A percentile compares a stretch with the other conserved stretches of the same genome.
These are phyloP conservation scores for Drosophila watanabei DNA, from an alignment of 1,140 invertebrate species.

Conservation along the genomic window DNA sequence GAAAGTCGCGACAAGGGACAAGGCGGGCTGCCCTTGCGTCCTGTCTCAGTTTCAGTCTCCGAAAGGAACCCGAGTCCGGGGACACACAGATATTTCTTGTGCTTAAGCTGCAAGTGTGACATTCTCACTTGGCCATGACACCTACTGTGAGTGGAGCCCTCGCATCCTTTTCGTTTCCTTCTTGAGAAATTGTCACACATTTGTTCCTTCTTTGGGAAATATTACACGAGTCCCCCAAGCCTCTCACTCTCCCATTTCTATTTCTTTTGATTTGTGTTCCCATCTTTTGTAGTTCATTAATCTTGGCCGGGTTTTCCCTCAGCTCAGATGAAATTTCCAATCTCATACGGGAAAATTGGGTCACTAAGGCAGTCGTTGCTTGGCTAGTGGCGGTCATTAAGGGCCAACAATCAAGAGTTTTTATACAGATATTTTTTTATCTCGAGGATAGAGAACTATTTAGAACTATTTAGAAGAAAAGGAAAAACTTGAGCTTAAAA, in stretches of 20 bases:
- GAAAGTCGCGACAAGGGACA: conserved; percentile 30
- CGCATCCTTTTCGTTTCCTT: conserved; percentile 53
- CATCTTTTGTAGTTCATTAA: conserved; percentile 81
- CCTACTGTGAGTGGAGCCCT: conserved; percentile 39
- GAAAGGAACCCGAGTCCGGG: conserved; percentile 15
- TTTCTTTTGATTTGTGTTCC: conserved; percentile 77
- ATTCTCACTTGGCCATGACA: conserved; percentile 78
- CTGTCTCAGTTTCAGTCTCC: conserved; percentile 34
- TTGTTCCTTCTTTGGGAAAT: conserved; percentile 53
- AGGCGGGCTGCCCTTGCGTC: conserved; percentile 6
- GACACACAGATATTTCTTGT: conserved; percentile 45
- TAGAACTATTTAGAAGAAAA: too few relatives aligned
- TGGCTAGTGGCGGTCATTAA: conserved; percentile 41
- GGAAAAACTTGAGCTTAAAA: not conserved
- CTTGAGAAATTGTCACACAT: conserved; percentile 81
- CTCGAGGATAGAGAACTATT: conserved; percentile 9
- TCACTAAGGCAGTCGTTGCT: conserved; percentile 63
- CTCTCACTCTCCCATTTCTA: conserved; percentile 26
- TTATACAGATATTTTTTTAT: not conserved
- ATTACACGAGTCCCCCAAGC: conserved; percentile 21
- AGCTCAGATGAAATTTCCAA: conserved; percentile 25
- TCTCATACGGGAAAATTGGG: conserved; percentile 53
- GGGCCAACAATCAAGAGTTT: conserved; percentile 14
- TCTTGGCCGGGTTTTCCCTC: conserved; percentile 51
- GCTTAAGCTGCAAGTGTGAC: conserved; percentile 74